Evolutionary conservation across 2,888 invertebrate species (phyloP).

Genomic region (Agrilus cyanescens): DNA sequence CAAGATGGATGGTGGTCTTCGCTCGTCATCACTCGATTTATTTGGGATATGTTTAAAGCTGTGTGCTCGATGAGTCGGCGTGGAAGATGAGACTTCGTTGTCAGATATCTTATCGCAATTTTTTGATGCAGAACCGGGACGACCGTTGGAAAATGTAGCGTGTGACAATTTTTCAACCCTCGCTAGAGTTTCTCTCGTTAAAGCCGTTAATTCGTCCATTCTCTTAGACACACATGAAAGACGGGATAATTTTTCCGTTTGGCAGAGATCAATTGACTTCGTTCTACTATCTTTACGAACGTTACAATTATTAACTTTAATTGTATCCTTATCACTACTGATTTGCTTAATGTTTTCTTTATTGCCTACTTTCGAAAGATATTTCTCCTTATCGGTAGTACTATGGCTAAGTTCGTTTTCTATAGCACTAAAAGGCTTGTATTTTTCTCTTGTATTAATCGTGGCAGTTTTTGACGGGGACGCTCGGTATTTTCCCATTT

Average conservation of each 20-base stretch:
- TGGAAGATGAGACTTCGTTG: conserved; percentile 7
- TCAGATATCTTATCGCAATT: too few relatives aligned
- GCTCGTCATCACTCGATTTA: not conserved
- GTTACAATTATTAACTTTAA: not conserved
- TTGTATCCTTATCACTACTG: conserved; percentile 2
- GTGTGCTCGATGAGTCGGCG: not conserved
- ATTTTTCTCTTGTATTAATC: conserved; percentile 4
- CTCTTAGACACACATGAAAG: conserved; percentile 37
- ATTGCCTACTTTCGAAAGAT: conserved; percentile 14
- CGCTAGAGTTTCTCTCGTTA: conserved; percentile 55
- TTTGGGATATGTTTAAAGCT: not conserved
- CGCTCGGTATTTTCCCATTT: conserved; percentile 22
- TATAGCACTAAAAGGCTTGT: too few relatives aligned
- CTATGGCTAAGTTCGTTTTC: too few relatives aligned
- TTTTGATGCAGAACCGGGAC: conserved; percentile 6
- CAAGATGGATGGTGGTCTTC: conserved; percentile 42
- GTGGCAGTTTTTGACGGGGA: conserved; percentile 7
- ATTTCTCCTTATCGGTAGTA: conserved; percentile 1
- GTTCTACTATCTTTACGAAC: conserved; percentile 1
- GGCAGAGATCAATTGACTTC: too few relatives aligned
- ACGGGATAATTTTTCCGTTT: too few relatives aligned
- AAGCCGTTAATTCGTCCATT: conserved; percentile 52
- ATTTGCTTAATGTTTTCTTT: conserved; percentile 18
- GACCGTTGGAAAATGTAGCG: conserved; percentile 24
- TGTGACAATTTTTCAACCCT: conserved; percentile 50